Conservation (phyloP, 2,113 vertebrate species). For the Falcunculus frontatus region DNA sequence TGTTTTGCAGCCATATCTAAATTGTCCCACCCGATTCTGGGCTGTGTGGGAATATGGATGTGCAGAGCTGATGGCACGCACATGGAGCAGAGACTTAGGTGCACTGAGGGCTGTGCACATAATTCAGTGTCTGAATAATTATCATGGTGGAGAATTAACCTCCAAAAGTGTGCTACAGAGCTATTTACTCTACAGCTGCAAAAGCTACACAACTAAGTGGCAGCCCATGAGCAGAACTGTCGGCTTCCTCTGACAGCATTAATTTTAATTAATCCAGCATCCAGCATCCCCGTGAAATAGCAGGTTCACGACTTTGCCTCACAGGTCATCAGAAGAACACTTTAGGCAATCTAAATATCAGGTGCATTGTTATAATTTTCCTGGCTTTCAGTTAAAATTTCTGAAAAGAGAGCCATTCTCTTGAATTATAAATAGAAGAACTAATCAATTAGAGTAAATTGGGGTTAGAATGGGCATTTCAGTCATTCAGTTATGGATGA, state of each 20-base stretch:
- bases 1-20: background rate
- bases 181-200: background rate
- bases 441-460: conserved; percentile 9
- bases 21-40: background rate
- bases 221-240: background rate
- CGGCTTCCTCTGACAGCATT: background rate
- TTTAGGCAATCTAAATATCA: background rate
- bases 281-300: background rate
- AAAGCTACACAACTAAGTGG: background rate
- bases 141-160: background rate
- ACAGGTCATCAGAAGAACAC: background rate
- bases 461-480: conserved; percentile 1
- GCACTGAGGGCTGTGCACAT: background rate
- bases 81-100: background rate
- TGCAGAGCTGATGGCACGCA: background rate
- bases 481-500: background rate
- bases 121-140: background rate
- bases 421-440: background rate
- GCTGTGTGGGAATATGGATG: background rate
- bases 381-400: background rate
- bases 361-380: background rate
- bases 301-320: background rate
- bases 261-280: background rate
- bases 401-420: background rate
- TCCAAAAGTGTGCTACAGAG: background rate